These are phyloP conservation scores for Bovichtus diacanthus DNA, from an alignment of 2,797 vertebrate species.

Conservation along the genomic window DNA sequence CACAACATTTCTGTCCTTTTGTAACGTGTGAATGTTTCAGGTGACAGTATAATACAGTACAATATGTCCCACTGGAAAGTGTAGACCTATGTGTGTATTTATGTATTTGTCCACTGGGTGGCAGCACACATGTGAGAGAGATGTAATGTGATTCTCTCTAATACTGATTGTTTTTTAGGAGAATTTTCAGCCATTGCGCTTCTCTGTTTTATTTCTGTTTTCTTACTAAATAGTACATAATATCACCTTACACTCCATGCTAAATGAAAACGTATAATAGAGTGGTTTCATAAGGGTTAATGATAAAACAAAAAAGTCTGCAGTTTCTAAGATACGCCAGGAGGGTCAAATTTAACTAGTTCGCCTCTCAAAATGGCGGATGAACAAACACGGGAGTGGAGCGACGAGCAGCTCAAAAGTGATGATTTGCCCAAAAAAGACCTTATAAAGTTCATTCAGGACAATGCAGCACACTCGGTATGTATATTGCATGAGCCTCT, in stretches of 20 bases:
- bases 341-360: constrained; percentile 69
- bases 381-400: constrained; percentile 89
- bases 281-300: not conserved
- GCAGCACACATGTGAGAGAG: not conserved
- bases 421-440: constrained; percentile 95
- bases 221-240: not conserved
- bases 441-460: constrained; percentile 94
- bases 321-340: not conserved
- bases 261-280: not conserved
- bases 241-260: no score
- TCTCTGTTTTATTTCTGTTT: not conserved
- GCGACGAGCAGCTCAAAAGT: constrained; percentile 91
- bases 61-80: not conserved
- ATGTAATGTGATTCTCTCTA: no score
- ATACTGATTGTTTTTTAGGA: not conserved
- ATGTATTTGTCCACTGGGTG: constrained; percentile 23
- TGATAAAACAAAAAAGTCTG: not conserved
- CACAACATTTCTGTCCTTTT: no score
- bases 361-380: constrained; percentile 87
- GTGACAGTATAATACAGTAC: no score
- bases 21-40: not conserved
- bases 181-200: not conserved
- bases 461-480: constrained; percentile 92
- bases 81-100: not conserved
- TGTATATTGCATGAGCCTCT: constrained; percentile 10